phyloP scores from a whole-genome alignment of 2,797 vertebrate species.

The Falco cherrug region DNA sequence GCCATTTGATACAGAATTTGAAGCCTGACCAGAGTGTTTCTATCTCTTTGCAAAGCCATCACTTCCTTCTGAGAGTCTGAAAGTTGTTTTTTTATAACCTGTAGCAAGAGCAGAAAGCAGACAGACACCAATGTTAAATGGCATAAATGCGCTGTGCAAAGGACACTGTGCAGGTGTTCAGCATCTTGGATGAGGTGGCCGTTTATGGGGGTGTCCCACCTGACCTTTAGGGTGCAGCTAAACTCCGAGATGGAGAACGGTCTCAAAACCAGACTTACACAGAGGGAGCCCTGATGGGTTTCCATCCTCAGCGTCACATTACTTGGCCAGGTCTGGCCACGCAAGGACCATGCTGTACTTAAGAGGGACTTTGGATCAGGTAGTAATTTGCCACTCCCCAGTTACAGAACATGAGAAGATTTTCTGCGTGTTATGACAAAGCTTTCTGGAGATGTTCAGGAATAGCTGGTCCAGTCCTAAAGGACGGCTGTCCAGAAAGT shows the following conservation, averaged over 20 bases:
- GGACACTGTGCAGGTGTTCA: fast-evolving
- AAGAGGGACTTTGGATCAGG: neutral
- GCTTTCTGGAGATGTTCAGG: neutral
- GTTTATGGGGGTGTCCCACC: neutral
- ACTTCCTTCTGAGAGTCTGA: neutral
- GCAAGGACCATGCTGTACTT: neutral
- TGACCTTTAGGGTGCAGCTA: neutral
- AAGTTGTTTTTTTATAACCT: neutral
- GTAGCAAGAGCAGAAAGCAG: neutral
- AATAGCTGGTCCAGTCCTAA: neutral
- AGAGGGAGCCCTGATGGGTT: neutral
- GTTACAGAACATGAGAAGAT: neutral
- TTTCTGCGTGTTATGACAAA: neutral
- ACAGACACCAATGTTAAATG: neutral
- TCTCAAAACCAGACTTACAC: neutral
- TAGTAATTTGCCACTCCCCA: neutral
- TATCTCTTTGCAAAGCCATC: neutral
- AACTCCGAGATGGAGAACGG: neutral
- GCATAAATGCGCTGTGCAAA: neutral
- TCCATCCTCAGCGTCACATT: neutral
- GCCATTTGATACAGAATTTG: neutral
- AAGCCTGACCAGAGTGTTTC: neutral
- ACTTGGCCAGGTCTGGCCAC: neutral
- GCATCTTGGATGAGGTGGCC: neutral
- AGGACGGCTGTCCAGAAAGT: neutral